These are phyloP conservation scores for Clivina fossor DNA, from an alignment of 2,888 invertebrate genomes.

Conservation along the genomic window DNA sequence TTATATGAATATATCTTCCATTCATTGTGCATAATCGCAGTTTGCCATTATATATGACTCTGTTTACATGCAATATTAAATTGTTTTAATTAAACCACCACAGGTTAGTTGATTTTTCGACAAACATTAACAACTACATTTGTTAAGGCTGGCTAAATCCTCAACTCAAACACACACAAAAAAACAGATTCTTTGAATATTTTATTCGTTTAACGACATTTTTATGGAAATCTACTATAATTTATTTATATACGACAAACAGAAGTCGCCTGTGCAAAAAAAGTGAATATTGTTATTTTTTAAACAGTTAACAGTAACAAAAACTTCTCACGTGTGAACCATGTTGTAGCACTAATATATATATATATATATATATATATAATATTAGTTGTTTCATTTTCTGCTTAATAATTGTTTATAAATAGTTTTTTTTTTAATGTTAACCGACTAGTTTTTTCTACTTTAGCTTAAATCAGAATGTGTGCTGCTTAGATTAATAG, in stretches of 20 bases:
- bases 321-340: conserved; percentile 21
- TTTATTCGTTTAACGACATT: conserved; percentile 25
- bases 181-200: conserved; percentile 24
- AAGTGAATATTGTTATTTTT: conserved; percentile 31
- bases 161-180: no score
- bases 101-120: conserved; percentile 2
- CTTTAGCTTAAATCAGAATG: conserved; percentile 18
- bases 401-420: conserved; percentile 22
- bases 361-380: conserved; percentile 19
- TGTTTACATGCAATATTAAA: conserved; percentile 19
- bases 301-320: conserved; percentile 15
- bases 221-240: conserved; percentile 26
- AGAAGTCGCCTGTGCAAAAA: conserved; percentile 25
- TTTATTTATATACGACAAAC: conserved; percentile 24
- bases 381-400: conserved; percentile 24
- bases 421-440: conserved; percentile 20
- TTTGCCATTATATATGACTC: no score
- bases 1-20: not conserved
- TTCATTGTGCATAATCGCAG: no score
- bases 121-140: conserved; percentile 11
- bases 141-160: no score
- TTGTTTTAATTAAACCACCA: not conserved
- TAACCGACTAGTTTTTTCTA: conserved; percentile 15
- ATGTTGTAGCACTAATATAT: conserved; percentile 1
- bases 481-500: conserved; percentile 15